phyloP scores from a whole-genome alignment of 2,797 vertebrate genomes.

The Xenops minutus region DNA sequence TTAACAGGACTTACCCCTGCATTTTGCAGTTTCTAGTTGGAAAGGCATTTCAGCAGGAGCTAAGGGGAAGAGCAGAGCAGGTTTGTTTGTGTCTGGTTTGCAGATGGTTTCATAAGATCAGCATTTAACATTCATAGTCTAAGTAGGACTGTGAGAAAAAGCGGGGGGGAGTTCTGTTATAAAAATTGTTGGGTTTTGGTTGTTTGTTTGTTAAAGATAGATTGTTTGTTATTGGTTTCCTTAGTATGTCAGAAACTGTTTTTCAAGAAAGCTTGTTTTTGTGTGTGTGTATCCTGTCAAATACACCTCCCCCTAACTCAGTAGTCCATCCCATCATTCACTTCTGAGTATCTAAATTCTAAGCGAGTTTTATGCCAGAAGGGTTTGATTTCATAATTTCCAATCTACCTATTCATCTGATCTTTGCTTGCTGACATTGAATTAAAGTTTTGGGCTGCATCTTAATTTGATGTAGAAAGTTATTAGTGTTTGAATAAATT shows the following conservation, averaged over 20 bases:
- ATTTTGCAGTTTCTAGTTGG: not conserved
- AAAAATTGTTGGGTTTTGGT: no score
- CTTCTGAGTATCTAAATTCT: not conserved
- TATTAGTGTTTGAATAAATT: not conserved
- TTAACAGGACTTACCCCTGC: not conserved
- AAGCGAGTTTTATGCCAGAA: not conserved
- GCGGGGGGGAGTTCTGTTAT: not conserved
- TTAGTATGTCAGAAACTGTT: not conserved
- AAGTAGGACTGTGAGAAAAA: not conserved
- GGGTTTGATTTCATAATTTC: not conserved
- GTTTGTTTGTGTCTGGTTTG: not conserved
- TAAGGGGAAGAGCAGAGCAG: not conserved
- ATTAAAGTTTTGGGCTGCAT: not conserved
- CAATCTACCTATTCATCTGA: not conserved
- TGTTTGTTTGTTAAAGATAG: no score
- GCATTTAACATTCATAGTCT: not conserved
- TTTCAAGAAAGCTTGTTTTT: not conserved
- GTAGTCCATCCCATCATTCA: rapidly evolving
- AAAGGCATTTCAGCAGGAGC: not conserved
- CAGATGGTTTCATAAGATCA: not conserved
- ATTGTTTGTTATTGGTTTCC: not conserved
- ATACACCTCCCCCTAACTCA: not conserved
- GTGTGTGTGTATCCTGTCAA: not conserved
- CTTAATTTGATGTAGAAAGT: not conserved
- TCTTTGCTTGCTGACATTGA: not conserved